These are phyloP conservation scores for Prionailurus viverrinus DNA, from an alignment of 2,113 vertebrate species.

Conservation along the genomic window DNA sequence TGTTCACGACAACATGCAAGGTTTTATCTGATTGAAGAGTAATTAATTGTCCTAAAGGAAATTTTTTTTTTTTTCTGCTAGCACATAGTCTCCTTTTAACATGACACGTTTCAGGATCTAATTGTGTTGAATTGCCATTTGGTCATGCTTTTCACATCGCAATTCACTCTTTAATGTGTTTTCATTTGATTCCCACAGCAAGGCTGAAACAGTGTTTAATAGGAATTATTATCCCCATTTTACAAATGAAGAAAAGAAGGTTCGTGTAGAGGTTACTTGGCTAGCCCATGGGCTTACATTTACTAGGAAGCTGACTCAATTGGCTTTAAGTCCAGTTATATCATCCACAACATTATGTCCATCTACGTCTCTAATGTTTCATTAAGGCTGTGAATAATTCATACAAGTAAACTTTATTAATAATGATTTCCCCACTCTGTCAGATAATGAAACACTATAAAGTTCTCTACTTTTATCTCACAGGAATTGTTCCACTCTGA, in stretches of 20 bases:
- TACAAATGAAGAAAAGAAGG: slow-evolving; percentile 55
- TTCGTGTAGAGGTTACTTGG: slow-evolving; percentile 64
- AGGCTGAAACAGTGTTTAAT: slow-evolving; percentile 54
- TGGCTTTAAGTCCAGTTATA: slow-evolving; percentile 28
- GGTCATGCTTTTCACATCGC: slow-evolving; percentile 73
- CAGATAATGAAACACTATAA: slow-evolving; percentile 35
- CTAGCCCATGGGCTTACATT: background rate
- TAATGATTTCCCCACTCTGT: slow-evolving; percentile 46
- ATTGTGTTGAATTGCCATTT: slow-evolving; percentile 73
- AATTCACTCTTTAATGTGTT: slow-evolving; percentile 73
- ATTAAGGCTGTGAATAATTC: slow-evolving; percentile 69
- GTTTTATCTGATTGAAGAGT: slow-evolving; percentile 36
- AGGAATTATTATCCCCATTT: slow-evolving; percentile 64
- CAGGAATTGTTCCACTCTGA: background rate
- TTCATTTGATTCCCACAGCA: slow-evolving; percentile 73
- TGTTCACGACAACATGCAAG: background rate
- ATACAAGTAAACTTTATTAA: slow-evolving; percentile 74
- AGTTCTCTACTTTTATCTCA: slow-evolving; percentile 47
- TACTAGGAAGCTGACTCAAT: background rate
- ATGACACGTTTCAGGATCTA: slow-evolving; percentile 66
- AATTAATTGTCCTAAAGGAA: slow-evolving; percentile 72
- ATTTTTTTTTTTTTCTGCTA: background rate
- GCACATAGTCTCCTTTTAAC: slow-evolving; percentile 19
- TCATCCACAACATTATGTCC: slow-evolving; percentile 16
- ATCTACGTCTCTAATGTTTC: slow-evolving; percentile 44